phyloP scores from a whole-genome alignment of 2,113 vertebrate genomes.

The Euleptes europaea region DNA sequence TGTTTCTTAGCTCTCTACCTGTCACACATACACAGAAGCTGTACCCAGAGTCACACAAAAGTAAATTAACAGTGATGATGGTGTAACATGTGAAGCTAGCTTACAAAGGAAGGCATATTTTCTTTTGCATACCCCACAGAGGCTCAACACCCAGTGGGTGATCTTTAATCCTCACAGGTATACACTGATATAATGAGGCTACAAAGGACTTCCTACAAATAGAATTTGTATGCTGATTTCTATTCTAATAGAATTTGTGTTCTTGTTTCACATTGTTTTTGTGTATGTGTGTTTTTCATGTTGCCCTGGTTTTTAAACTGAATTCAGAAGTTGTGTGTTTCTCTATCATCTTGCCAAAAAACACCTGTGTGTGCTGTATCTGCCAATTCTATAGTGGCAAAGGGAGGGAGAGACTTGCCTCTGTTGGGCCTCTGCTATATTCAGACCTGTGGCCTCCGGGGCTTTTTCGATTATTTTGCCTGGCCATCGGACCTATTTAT shows the following conservation, averaged over 20 bases:
- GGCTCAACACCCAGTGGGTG: background rate
- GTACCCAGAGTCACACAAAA: too few species aligned
- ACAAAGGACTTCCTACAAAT: background rate
- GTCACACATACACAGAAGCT: too few species aligned
- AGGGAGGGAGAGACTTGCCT: background rate
- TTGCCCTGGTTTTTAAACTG: background rate
- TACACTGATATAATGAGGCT: background rate
- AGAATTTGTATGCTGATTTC: background rate
- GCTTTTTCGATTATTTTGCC: constrained; percentile 33
- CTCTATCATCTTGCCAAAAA: accelerated
- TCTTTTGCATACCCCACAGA: background rate
- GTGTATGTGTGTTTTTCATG: background rate
- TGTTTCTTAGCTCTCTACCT: too few species aligned
- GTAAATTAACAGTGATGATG: too few species aligned
- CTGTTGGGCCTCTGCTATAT: constrained; percentile 6
- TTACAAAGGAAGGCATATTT: background rate
- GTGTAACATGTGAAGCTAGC: too few species aligned
- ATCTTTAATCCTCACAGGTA: background rate
- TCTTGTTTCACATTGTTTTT: background rate
- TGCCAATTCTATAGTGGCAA: background rate
- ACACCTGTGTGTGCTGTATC: background rate
- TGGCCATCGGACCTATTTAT: constrained; percentile 50
- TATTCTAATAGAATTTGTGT: too few species aligned
- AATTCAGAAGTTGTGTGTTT: background rate
- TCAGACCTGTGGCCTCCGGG: constrained; percentile 16